A percentile compares a stretch with the other conserved stretches of the same genome.
phyloP scores from a whole-genome alignment of 2,113 vertebrate genomes.

The Lepisosteus oculatus region DNA sequence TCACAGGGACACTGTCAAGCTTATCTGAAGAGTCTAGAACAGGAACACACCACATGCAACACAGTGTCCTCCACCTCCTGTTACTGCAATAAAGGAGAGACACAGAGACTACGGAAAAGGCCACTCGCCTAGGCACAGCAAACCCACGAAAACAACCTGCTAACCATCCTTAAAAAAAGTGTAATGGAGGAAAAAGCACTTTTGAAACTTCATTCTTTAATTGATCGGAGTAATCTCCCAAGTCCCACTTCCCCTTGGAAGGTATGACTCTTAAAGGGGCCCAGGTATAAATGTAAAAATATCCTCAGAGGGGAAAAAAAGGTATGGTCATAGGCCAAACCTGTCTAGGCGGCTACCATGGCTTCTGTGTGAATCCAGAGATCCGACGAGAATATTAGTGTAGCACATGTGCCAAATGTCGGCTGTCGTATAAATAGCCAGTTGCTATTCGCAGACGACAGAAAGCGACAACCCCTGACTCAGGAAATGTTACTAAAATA shows the following conservation, averaged over 20 bases:
- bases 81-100: no score
- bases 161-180: no score
- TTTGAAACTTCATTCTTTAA: no score
- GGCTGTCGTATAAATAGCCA: background rate
- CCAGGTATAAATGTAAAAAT: background rate
- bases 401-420: background rate
- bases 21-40: no score
- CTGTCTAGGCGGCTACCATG: constrained; percentile 1
- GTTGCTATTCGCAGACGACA: background rate
- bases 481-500: background rate
- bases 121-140: no score
- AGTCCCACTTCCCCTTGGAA: background rate
- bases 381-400: background rate
- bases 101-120: no score
- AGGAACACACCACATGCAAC: no score
- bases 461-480: no score
- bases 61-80: no score
- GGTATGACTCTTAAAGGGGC: background rate
- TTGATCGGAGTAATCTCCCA: background rate
- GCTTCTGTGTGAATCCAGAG: background rate
- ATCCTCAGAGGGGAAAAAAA: background rate
- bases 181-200: no score
- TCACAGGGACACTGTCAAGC: no score
- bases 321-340: background rate
- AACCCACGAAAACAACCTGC: no score